A percentile compares a stretch with the other conserved stretches of the same genome.
These are phyloP conservation scores for Etheostoma perlongum DNA, from an alignment of 2,797 vertebrate genomes.

Conservation along the genomic window DNA sequence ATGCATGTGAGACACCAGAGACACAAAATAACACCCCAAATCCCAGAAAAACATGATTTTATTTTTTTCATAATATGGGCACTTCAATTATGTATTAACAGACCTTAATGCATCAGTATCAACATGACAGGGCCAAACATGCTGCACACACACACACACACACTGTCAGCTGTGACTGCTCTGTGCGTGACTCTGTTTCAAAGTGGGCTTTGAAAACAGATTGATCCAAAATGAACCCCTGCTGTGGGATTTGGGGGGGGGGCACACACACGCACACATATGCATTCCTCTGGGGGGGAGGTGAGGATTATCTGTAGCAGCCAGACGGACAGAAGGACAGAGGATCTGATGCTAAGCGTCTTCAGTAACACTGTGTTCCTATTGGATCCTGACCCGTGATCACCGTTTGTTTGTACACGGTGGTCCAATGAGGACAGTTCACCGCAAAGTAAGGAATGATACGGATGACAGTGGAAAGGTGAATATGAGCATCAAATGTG, in stretches of 20 bases:
- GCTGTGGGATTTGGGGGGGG: constrained; percentile 10
- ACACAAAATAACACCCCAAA: no score
- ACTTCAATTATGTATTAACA: no score
- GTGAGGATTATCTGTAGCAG: constrained; percentile 31
- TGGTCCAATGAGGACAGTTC: not conserved
- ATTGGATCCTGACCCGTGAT: no score
- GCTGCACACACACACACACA: no score
- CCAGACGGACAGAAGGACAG: constrained; percentile 48
- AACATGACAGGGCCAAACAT: not conserved
- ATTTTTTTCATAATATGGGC: no score
- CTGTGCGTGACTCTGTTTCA: not conserved
- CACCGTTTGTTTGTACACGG: not conserved
- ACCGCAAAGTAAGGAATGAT: not conserved
- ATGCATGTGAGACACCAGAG: no score
- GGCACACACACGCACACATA: constrained; percentile 7
- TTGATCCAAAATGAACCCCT: constrained; percentile 23
- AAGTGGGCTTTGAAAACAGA: constrained; percentile 22
- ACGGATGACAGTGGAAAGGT: no score
- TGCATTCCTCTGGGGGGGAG: not conserved
- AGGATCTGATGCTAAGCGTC: constrained; percentile 23
- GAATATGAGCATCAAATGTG: not conserved
- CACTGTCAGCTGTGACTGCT: not conserved
- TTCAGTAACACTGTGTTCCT: no score
- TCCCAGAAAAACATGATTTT: no score
- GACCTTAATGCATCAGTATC: not conserved